Base-by-base conservation (phyloP, 2,113 vertebrate species). In the Muntiacus reevesi region DNA sequence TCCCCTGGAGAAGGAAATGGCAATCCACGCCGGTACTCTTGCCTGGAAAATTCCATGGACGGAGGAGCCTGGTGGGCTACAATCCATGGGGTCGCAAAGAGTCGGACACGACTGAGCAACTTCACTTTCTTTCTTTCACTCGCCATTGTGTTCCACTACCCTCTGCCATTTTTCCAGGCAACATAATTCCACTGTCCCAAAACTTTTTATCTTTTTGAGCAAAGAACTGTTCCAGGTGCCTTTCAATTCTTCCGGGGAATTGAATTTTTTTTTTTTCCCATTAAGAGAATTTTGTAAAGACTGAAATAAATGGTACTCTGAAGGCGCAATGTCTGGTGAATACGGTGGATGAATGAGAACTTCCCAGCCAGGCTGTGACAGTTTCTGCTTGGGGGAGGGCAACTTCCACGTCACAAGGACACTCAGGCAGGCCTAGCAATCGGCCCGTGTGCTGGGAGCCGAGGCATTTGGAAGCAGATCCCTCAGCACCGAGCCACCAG, bases 401-500 rank as follows among this genome's bases (percentile, higher is more conserved):
- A 45, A 85, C 23, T 23, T 36, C 36, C 43, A 0, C 0, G 33
- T 76, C 54, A 6, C 2, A 25, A 5, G 62, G 83, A 55, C 60
- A 7, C 47, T 54, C 14, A 19, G 43, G 79, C 23, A 74, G 74
- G 45, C 52, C 25, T 8, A 3, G 7, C 28, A 36, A 43, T 30
- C 25, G 23, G 60, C 27, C 86, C 12, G 2, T 0, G 7, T 7
- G 47, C 7, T 5, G 59, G 57, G 60, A 67, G 19, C 28, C 0
- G 5, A 64, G 60, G 21, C 87, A 5, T n/a, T 67, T 27, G 59
- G 21, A 15, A 19, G 40, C 5, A 36, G 86, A 28, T 25, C 17
- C 10, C 7, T 45, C 36, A 15, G 62, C 7, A 2, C 40, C 0
- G 30, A 27, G 36, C 17, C 62, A 7, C 17, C 4, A 2, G 43